A percentile compares a stretch with the other conserved stretches of the same genome.
phyloP scores from a whole-genome alignment of 1,140 invertebrate species.

The Neocloeon triangulifer region DNA sequence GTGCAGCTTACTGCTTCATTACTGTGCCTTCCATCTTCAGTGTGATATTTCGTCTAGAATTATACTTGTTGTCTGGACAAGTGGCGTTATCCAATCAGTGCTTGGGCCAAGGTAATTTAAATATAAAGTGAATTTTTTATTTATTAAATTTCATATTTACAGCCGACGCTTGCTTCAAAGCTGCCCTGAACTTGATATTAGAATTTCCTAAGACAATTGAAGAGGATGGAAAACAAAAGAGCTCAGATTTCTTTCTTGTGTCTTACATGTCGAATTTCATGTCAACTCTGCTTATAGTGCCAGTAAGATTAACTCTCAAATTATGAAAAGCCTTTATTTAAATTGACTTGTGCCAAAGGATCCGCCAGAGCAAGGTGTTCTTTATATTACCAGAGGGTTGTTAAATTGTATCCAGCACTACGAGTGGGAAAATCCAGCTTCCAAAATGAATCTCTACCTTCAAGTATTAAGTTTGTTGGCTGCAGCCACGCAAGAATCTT shows the following conservation, averaged over 20 bases:
- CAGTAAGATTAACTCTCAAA: conserved; percentile 33
- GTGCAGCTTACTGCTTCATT: conserved; percentile 84
- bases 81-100: conserved; percentile 77
- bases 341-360: conserved; percentile 27
- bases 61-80: conserved; percentile 73
- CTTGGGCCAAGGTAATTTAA: conserved; percentile 66
- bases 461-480: conserved; percentile 50
- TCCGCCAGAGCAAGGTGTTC: conserved; percentile 58
- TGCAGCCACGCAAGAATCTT: conserved; percentile 47
- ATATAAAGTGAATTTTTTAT: conserved; percentile 5
- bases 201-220: conserved; percentile 56
- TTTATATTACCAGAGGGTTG: conserved; percentile 52
- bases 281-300: conserved; percentile 63
- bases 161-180: conserved; percentile 88
- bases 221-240: conserved; percentile 45
- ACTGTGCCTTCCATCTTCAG: conserved; percentile 81
- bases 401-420: conserved; percentile 49
- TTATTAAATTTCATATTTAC: conserved; percentile 12
- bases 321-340: conserved; percentile 8
- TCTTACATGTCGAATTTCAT: conserved; percentile 56
- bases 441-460: conserved; percentile 32
- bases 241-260: conserved; percentile 44
- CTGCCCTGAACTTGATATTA: conserved; percentile 52
- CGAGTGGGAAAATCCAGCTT: conserved; percentile 26
- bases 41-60: conserved; percentile 45